Percentiles rank a stretch among this genome's conserved stretches.
phyloP scores from a whole-genome alignment of 1,140 invertebrate genomes.

The Lutraria rhynchaena region DNA sequence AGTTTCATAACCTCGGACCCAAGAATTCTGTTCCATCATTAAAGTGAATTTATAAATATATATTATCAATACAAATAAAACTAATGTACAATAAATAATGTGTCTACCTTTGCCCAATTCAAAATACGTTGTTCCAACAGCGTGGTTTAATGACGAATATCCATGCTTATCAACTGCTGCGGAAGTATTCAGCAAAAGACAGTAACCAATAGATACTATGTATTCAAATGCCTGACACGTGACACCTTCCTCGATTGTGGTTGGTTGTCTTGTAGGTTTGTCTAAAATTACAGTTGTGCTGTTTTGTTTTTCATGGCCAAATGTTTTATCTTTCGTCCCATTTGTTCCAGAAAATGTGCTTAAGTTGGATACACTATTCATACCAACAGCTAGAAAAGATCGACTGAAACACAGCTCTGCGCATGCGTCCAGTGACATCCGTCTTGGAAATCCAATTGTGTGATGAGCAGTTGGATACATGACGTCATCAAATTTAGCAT shows the following conservation, averaged over 20 bases:
- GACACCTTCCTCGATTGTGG: too few species aligned
- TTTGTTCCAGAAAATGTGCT: too few species aligned
- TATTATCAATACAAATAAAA: too few species aligned
- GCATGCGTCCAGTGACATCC: background rate
- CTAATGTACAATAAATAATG: too few species aligned
- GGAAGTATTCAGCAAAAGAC: background rate
- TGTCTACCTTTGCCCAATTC: background rate
- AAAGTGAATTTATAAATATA: too few species aligned
- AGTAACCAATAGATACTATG: background rate
- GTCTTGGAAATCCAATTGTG: background rate
- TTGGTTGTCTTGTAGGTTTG: too few species aligned
- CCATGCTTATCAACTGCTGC: background rate
- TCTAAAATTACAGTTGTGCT: too few species aligned
- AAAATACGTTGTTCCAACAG: conserved; percentile 4
- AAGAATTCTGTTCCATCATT: too few species aligned
- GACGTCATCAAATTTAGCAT: conserved; percentile 1
- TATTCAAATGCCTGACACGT: conserved; percentile 8
- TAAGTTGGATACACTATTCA: too few species aligned
- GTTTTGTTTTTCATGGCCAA: background rate
- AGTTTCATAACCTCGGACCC: too few species aligned
- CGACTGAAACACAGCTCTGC: conserved; percentile 20
- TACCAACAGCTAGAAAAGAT: too few species aligned
- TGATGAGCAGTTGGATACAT: background rate
- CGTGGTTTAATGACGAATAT: background rate
- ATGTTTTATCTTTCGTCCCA: too few species aligned